Evolutionary conservation across 2,113 vertebrate species (phyloP).

Genomic region (Elaphurus davidianus): DNA sequence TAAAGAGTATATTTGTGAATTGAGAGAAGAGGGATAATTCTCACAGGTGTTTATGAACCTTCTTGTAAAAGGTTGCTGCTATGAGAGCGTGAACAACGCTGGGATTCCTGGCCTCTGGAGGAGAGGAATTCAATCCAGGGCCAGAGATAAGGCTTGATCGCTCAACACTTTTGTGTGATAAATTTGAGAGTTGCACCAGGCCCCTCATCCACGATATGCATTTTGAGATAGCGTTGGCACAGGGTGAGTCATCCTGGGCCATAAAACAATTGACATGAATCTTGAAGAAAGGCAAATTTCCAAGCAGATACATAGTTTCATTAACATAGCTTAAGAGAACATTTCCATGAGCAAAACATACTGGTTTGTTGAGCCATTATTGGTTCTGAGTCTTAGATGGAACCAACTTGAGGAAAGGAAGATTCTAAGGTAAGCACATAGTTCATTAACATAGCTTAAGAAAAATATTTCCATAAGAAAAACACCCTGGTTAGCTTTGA

Average conservation of each 20-base stretch:
- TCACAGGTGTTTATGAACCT: background rate
- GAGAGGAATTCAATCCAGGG: background rate
- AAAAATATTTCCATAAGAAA: background rate
- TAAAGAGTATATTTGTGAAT: background rate
- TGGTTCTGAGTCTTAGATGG: background rate
- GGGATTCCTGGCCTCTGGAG: background rate
- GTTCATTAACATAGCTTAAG: background rate
- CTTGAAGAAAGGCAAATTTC: background rate
- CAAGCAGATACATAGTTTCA: background rate
- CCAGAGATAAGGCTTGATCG: background rate
- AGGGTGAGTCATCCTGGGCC: background rate
- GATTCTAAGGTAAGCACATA: background rate
- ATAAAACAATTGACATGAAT: background rate
- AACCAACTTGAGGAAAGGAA: background rate
- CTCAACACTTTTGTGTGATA: background rate
- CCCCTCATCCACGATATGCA: background rate
- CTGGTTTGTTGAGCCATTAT: background rate
- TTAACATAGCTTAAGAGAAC: background rate
- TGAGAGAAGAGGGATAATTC: background rate
- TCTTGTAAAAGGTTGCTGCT: background rate
- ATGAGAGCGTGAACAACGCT: accelerated
- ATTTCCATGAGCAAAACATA: background rate
- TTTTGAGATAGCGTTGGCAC: background rate
- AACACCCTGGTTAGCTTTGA: background rate
- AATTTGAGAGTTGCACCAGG: background rate